Percentiles rank a stretch among this genome's conserved stretches.
Evolutionary conservation across 1,140 invertebrate species (phyloP).

Genomic region (Anastrepha obliqua): DNA sequence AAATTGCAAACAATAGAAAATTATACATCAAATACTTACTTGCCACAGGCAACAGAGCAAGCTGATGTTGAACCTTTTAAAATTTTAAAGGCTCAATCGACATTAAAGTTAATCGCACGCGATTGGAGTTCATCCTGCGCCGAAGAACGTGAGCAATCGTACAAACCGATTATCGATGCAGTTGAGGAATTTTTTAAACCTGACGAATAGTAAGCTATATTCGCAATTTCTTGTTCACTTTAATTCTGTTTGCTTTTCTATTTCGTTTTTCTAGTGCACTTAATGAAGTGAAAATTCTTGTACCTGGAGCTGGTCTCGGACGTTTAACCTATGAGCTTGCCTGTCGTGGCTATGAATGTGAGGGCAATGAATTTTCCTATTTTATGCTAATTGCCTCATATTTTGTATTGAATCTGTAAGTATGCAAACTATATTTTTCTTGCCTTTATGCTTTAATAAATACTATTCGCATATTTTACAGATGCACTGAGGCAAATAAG

Average conservation of each 20-base stretch:
- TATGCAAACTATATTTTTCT: not conserved
- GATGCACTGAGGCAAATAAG: slow-evolving; percentile 69
- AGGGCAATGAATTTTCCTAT: slow-evolving; percentile 98
- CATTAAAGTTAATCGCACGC: slow-evolving; percentile 94
- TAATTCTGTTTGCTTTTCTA: not conserved
- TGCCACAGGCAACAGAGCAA: slow-evolving; percentile 58
- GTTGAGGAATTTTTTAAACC: slow-evolving; percentile 84
- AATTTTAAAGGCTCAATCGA: slow-evolving; percentile 86
- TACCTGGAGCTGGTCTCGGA: slow-evolving; percentile 96
- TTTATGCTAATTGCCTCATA: slow-evolving; percentile 98
- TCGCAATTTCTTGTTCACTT: not conserved
- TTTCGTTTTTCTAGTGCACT: slow-evolving; percentile 72
- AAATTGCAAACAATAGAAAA: not conserved
- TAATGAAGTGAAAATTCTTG: slow-evolving; percentile 84
- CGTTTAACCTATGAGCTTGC: slow-evolving; percentile 96
- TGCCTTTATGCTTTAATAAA: not conserved
- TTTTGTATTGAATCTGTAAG: slow-evolving; percentile 93
- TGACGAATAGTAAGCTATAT: slow-evolving; percentile 71
- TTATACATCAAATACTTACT: slow-evolving; percentile 32
- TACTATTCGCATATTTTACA: slow-evolving; percentile 8
- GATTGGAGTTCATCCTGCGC: slow-evolving; percentile 94
- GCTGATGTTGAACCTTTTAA: slow-evolving; percentile 72
- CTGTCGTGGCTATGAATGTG: slow-evolving; percentile 89
- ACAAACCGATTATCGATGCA: slow-evolving; percentile 92
- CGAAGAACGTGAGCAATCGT: slow-evolving; percentile 89